Percentiles rank a stretch among this genome's conserved stretches.
phyloP scores from a whole-genome alignment of 2,888 invertebrate species.

The Euplexia lucipara region DNA sequence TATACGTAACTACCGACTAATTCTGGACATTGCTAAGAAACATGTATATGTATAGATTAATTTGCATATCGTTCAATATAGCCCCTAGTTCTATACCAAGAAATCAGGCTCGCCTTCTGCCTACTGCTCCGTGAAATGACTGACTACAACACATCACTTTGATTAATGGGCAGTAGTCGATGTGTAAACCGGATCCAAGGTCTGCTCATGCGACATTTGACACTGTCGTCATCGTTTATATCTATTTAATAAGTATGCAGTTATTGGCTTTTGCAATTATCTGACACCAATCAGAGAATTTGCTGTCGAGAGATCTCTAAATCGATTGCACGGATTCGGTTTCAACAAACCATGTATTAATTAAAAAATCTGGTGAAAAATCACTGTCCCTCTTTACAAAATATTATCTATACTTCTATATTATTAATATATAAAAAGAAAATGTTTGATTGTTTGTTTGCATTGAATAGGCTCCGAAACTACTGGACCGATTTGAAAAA shows the following conservation, averaged over 20 bases:
- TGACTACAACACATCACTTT: constrained; percentile 29
- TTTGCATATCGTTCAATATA: constrained; percentile 18
- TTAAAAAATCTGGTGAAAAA: no score
- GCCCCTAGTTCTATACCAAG: constrained; percentile 14
- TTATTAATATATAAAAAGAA: no score
- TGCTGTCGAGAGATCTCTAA: background rate
- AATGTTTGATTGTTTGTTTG: no score
- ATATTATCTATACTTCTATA: no score
- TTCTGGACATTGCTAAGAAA: background rate
- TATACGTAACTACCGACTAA: no score
- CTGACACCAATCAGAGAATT: constrained; percentile 4
- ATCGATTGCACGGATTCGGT: no score
- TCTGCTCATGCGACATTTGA: constrained; percentile 61
- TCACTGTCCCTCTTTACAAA: no score
- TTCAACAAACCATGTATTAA: no score
- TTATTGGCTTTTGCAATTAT: constrained; percentile 42
- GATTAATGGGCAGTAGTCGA: constrained; percentile 37
- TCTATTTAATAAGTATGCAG: constrained; percentile 38
- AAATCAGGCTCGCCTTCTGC: constrained; percentile 4
- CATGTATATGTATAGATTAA: background rate
- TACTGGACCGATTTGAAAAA: no score
- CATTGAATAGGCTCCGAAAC: no score
- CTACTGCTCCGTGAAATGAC: constrained; percentile 44
- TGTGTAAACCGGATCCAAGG: constrained; percentile 54
- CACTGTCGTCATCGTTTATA: constrained; percentile 56